Evolutionary conservation across 2,113 vertebrate genomes (phyloP).

Genomic region (Forbesichthys agassizii): DNA sequence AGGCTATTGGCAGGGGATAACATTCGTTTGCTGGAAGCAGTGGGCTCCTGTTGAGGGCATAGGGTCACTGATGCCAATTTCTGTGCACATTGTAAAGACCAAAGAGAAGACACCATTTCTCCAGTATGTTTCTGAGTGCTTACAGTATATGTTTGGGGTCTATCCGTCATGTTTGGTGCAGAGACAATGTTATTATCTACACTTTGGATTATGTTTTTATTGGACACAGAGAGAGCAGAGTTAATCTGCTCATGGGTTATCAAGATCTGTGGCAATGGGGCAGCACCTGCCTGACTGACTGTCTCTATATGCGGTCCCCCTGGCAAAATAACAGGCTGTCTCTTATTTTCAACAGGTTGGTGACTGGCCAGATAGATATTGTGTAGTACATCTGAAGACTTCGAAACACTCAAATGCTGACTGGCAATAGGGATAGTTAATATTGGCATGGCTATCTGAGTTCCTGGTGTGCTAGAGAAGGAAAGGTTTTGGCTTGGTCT

Average conservation of each 20-base stretch:
- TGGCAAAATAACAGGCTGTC: constrained; percentile 76
- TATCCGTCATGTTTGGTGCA: constrained; percentile 73
- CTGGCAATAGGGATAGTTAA: constrained; percentile 74
- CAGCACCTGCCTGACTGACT: constrained; percentile 74
- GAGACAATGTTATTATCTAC: constrained; percentile 69
- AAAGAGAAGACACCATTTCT: constrained; percentile 67
- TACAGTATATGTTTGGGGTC: constrained; percentile 48
- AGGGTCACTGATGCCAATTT: constrained; percentile 85
- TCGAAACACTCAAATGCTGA: constrained; percentile 63
- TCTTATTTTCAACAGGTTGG: constrained; percentile 68
- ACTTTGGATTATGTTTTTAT: constrained; percentile 72
- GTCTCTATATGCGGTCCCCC: constrained; percentile 73
- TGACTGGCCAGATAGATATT: constrained; percentile 72
- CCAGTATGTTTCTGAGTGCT: constrained; percentile 46
- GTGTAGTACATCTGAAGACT: constrained; percentile 72
- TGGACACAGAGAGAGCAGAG: constrained; percentile 62
- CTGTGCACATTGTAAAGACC: constrained; percentile 76
- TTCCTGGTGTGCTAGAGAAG: constrained; percentile 70
- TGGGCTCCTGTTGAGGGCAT: constrained; percentile 89
- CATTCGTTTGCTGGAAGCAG: constrained; percentile 95
- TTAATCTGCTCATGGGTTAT: constrained; percentile 89
- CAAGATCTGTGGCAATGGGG: constrained; percentile 88
- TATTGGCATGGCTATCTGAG: constrained; percentile 72
- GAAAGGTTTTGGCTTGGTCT: constrained; percentile 78
- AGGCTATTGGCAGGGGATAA: constrained; percentile 97